phyloP scores from a whole-genome alignment of 2,888 invertebrate species.

The Anarsia innoxiella region DNA sequence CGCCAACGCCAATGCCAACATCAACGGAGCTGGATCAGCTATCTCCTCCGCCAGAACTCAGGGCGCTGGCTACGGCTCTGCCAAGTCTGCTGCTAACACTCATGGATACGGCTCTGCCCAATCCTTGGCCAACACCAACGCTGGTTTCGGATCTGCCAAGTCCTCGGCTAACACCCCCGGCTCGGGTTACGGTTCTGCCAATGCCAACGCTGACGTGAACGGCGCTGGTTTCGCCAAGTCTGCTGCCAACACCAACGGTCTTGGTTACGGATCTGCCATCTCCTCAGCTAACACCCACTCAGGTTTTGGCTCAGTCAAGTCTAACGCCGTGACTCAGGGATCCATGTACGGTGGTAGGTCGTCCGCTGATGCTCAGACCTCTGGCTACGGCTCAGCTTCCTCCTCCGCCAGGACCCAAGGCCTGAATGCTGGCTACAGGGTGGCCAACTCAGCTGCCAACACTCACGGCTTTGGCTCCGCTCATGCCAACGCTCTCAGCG shows the following conservation, averaged over 20 bases:
- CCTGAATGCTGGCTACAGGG: constrained; percentile 37
- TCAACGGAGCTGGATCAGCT: constrained; percentile 35
- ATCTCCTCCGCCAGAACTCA: constrained; percentile 41
- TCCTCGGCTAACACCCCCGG: constrained; percentile 26
- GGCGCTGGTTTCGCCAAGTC: constrained; percentile 33
- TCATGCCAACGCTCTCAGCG: constrained; percentile 43
- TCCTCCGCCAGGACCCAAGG: constrained; percentile 43
- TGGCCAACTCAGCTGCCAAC: constrained; percentile 45
- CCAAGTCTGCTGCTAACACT: constrained; percentile 42
- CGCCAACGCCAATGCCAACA: constrained; percentile 14
- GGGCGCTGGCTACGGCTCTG: constrained; percentile 29
- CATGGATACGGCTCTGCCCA: too few species aligned
- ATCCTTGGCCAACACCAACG: constrained; percentile 28
- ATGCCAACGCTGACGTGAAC: constrained; percentile 27
- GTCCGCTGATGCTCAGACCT: constrained; percentile 37
- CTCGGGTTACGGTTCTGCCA: constrained; percentile 17
- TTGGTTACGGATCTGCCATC: constrained; percentile 26
- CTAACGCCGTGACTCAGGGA: constrained; percentile 21
- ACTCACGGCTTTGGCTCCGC: constrained; percentile 43
- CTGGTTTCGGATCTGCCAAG: constrained; percentile 29
- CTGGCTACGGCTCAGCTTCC: constrained; percentile 44
- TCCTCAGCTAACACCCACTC: constrained; percentile 31
- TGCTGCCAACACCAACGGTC: constrained; percentile 25
- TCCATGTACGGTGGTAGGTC: constrained; percentile 29
- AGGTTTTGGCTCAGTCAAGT: constrained; percentile 24